Conservation (phyloP, 2,113 vertebrate genomes). For the Carollia perspicillata region DNA sequence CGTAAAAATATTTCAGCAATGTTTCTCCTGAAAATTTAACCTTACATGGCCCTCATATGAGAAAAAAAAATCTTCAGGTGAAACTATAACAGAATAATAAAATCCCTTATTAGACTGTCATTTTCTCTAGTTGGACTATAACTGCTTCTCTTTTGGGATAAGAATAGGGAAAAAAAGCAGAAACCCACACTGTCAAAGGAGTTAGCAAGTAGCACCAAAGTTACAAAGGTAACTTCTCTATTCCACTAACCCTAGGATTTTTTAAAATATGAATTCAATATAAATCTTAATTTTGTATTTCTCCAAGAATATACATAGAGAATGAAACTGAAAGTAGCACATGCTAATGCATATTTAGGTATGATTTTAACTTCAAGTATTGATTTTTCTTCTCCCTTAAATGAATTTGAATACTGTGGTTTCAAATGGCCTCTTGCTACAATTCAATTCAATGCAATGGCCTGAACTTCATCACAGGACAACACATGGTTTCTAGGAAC, state of each 20-base stretch:
- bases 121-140: not conserved
- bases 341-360: not conserved
- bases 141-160: not conserved
- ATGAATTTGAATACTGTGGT: not conserved
- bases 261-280: not conserved
- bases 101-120: not conserved
- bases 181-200: slow-evolving; percentile 19
- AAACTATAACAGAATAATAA: not conserved
- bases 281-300: slow-evolving; percentile 10
- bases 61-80: not conserved
- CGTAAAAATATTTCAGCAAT: slow-evolving; percentile 14
- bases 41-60: not conserved
- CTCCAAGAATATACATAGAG: not conserved
- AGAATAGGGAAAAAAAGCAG: not conserved
- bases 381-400: not conserved
- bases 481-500: not conserved
- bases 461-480: not conserved
- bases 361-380: not conserved
- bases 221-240: not conserved
- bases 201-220: not conserved
- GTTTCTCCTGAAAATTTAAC: slow-evolving; percentile 37
- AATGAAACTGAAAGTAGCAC: not conserved
- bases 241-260: not conserved
- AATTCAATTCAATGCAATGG: not conserved
- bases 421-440: not conserved